Evolutionary conservation across 2,113 vertebrate species (phyloP), one percentile per base, ranked within the genome.

Genomic region (Vidua chalybeata): DNA sequence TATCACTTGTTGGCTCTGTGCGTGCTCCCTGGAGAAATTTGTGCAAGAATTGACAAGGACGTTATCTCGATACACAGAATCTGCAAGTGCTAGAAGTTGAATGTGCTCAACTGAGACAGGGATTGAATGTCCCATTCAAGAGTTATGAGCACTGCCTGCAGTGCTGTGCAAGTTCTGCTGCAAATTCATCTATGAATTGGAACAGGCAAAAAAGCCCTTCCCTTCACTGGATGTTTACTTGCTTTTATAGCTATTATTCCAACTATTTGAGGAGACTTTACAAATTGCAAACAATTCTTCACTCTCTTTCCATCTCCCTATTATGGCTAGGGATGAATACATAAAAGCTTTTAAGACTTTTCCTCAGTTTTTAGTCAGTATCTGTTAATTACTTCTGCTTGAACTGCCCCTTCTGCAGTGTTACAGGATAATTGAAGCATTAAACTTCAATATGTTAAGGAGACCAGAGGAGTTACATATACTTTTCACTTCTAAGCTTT

Each of bases 401-500:
- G 45, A 90, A 87, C 27, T 80, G 31, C 18, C 17, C 30, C 45
- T 92, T 84, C 72, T 88, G 30, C 23, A 31, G 10, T 2, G 9
- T 52, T 87, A 67, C 9, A 82, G 16, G 35, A 13, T 21, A 85
- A 79, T 3, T 48, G 82, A 90, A 69, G 75, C 5, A 1, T 51
- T 91, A 80, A 66, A 91, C n/a, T 91, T 83, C 84, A 74, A 27
- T 27, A 56, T 37, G 33, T 59, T 80, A 89, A 67, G 35, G 30
- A 79, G 63, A 68, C 45, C 22, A 68, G 39, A 93, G 51, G 24
- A 63, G 41, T 31, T 84, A 76, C 10, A 58, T 5, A 39, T 5
- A 43, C 20, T 83, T 91, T 67, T 76, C 61, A 86, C 39, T 95
- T 90, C 55, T 46, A 87, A 87, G 79, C 39, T 79, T 94, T 80